phyloP scores from a whole-genome alignment of 1,140 invertebrate genomes.

The Caerostris darwini region DNA sequence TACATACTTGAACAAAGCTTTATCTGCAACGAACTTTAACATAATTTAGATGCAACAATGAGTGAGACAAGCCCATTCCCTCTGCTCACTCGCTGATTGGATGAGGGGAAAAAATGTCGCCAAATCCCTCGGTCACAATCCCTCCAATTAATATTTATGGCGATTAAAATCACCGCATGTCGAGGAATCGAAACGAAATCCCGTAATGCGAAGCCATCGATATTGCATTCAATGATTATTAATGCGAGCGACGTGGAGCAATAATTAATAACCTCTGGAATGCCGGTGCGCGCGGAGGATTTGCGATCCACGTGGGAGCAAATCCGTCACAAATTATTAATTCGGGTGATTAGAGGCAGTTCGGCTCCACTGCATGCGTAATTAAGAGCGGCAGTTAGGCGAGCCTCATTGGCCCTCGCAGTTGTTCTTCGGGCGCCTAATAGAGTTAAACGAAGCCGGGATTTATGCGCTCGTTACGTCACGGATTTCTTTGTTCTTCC shows the following conservation, averaged over 20 bases:
- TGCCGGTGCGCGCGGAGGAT: not conserved
- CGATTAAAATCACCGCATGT: slow-evolving; percentile 25
- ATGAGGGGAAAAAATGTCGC: too few species aligned
- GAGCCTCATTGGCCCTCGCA: not conserved
- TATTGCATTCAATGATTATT: slow-evolving; percentile 16
- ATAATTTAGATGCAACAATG: too few species aligned
- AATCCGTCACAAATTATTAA: slow-evolving; percentile 34
- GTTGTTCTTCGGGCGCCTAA: not conserved
- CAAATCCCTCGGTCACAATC: not conserved
- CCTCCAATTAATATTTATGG: slow-evolving; percentile 11
- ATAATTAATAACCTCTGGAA: slow-evolving; percentile 5
- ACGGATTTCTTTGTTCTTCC: too few species aligned
- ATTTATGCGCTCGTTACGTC: not conserved
- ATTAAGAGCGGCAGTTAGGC: slow-evolving; percentile 10
- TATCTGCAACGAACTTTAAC: too few species aligned
- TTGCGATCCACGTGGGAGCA: not conserved
- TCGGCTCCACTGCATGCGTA: not conserved
- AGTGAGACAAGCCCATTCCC: too few species aligned
- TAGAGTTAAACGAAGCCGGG: not conserved
- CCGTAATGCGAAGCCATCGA: not conserved
- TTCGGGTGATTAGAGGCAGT: slow-evolving; percentile 29
- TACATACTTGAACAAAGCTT: too few species aligned
- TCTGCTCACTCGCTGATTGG: too few species aligned
- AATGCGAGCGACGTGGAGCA: slow-evolving; percentile 14
- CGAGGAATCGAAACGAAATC: not conserved